Evolutionary conservation across 2,113 vertebrate genomes (phyloP), one percentile per base, ranked within the genome.

Genomic region (Semicossyphus pulcher): DNA sequence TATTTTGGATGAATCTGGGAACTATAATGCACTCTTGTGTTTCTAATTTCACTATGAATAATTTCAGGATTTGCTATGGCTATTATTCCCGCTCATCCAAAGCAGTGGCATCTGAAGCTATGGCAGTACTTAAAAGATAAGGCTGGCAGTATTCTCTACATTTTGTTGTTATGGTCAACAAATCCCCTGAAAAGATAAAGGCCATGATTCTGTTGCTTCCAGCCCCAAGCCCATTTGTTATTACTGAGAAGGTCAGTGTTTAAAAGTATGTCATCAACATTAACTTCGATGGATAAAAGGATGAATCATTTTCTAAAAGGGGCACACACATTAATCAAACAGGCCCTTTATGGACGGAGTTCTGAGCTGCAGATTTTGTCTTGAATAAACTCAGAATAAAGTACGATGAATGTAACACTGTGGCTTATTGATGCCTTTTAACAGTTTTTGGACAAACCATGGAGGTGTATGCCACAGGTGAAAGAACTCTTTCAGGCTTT

Each of bases 351-450:
- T n/a, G n/a, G n/a, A n/a, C n/a, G n/a, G n/a, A n/a, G n/a, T n/a
- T n/a, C n/a, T n/a, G n/a, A n/a, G n/a, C n/a, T n/a, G n/a, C n/a
- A n/a, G n/a, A n/a, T n/a, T n/a, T n/a, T n/a, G n/a, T n/a, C n/a
- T n/a, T n/a, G n/a, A n/a, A n/a, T n/a, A n/a, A 26, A 34, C 58
- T 58, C 26, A 71, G 20, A 34, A 10, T 31, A 29, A 14, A 23
- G 5, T 14, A 48, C 41, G 25, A 23, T 39, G 29, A 45, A 20
- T 21, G 25, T 7, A 26, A 36, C 52, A 56, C 5, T 9, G 25
- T 51, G 29, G 44, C 23, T 69, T 44, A 75, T 57, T 52, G 74
- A 52, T 59, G 48, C 15, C 18, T 78, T n/a, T 36, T 58, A n/a
- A 65, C 21, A 5, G 49, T 36, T 73, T 53, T 15, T 58, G 45